These are phyloP conservation scores for Ophraella communa DNA, from an alignment of 2,888 invertebrate genomes.

Conservation along the genomic window DNA sequence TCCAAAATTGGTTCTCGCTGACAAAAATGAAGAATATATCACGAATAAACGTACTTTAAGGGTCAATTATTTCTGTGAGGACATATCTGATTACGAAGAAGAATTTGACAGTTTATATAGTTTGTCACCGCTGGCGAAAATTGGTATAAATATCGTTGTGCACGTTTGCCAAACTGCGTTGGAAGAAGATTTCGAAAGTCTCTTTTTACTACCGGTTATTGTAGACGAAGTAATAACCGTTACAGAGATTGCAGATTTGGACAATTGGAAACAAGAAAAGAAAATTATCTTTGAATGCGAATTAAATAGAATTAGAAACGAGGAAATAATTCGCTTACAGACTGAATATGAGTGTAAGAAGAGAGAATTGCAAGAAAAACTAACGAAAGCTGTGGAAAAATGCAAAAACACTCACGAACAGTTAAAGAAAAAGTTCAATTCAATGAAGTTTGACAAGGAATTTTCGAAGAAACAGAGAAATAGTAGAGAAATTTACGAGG, in stretches of 20 bases:
- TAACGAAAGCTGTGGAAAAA: conserved; percentile 65
- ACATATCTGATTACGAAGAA: conserved; percentile 39
- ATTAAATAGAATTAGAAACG: conserved; percentile 53
- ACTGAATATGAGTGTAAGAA: conserved; percentile 65
- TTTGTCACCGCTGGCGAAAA: conserved; percentile 44
- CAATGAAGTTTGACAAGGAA: conserved; percentile 40
- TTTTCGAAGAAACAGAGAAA: conserved; percentile 40
- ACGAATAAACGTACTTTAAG: conserved; percentile 46
- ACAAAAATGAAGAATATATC: conserved; percentile 45
- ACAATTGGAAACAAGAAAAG: conserved; percentile 76
- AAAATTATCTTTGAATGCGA: conserved; percentile 69
- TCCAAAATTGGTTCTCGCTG: conserved; percentile 48
- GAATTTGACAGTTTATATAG: conserved; percentile 40
- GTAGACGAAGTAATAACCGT: conserved; percentile 58
- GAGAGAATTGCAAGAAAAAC: conserved; percentile 64
- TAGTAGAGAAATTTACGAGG: conserved; percentile 39
- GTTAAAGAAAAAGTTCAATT: conserved; percentile 63
- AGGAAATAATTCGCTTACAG: conserved; percentile 38
- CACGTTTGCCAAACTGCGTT: conserved; percentile 29
- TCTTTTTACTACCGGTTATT: conserved; percentile 47
- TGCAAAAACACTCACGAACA: conserved; percentile 67
- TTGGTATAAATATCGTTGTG: conserved; percentile 45
- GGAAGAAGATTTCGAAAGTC: conserved; percentile 34
- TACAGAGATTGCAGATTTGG: conserved; percentile 71
- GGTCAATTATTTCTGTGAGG: conserved; percentile 27